Evolutionary conservation across 2,113 vertebrate genomes (phyloP), one percentile per base, ranked within the genome.

Genomic region (Nesoenas mayeri): DNA sequence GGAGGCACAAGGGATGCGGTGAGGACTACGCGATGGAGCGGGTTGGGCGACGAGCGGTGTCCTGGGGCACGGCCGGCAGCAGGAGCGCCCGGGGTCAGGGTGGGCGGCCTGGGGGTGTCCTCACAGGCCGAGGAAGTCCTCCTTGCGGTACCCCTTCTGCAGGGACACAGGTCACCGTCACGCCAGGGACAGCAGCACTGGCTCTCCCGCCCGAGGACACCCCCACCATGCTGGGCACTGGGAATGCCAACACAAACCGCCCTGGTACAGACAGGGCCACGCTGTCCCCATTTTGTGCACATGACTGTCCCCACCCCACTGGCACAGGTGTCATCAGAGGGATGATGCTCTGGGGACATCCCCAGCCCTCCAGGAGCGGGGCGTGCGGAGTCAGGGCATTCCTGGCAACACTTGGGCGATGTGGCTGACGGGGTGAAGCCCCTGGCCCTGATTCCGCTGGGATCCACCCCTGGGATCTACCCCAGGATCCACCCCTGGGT

Each of bases 91-190:
- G 6, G 54, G 1, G 0, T 10, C 28, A 6, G 31, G 34, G 57
- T 13, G 38, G 58, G 67, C 32, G 20, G 38, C 64, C 48, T 4
- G 2, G 38, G 50, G 11, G 12, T 28, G 85, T 85, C 86, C 95
- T 97, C 96, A 98, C 47, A 97, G 94, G 90, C 96, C 70, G 14
- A 98, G 96, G 97, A 98, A 98, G 56, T 98, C 98, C 70, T 98
- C 98, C 95, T 98, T 98, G 50, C 98, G 98, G 89, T 97, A 98
- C 16, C 98, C 98, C 80, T 98, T 98, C 98, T 98, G 98, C 90
- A 90, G 96, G 70, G 93, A 80, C 51, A 95, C 32, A 93, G 58
- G 38, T 16, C 32, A 15, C 60, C 29, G 0, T 95, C 81, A 94
- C 47, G 11, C 9, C 0, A 20, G 29, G 42, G 26, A 36, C 36